Evolutionary conservation across 1,140 invertebrate genomes (phyloP).

Genomic region (Drosophila quadrilineata): DNA sequence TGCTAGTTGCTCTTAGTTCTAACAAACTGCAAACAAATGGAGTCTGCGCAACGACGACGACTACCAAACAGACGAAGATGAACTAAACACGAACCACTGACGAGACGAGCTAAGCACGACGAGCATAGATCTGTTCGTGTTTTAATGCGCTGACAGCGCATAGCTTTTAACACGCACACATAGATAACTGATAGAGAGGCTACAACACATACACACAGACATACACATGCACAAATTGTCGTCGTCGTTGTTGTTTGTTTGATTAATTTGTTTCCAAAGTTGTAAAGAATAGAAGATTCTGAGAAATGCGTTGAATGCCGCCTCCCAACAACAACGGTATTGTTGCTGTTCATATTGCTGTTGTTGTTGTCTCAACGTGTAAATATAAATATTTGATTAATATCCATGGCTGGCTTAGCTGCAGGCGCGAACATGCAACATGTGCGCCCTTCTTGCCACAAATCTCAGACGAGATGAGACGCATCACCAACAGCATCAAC

Average conservation of each 20-base stretch:
- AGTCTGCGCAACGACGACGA: conserved; percentile 34
- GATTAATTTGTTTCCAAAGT: conserved; percentile 73
- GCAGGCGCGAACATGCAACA: conserved; percentile 47
- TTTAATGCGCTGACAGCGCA: conserved; percentile 48
- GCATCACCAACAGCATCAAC: too few relatives aligned
- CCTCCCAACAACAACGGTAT: conserved; percentile 34
- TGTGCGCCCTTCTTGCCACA: conserved; percentile 35
- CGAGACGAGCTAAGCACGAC: too few relatives aligned
- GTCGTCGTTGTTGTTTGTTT: conserved; percentile 52
- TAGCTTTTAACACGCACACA: conserved; percentile 46
- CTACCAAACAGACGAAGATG: conserved; percentile 3
- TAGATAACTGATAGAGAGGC: too few relatives aligned
- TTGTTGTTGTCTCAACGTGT: conserved; percentile 52
- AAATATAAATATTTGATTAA: conserved; percentile 80
- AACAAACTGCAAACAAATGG: not conserved
- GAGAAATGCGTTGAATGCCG: conserved; percentile 60
- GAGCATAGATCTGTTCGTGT: conserved; percentile 10
- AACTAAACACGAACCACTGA: too few relatives aligned
- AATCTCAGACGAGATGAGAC: conserved; percentile 26
- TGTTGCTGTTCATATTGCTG: conserved; percentile 18
- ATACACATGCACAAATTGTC: not conserved
- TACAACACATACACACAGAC: conserved; percentile 10
- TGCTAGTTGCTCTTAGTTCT: not conserved
- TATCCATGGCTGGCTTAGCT: conserved; percentile 47
- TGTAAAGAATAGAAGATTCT: conserved; percentile 68